Conservation (phyloP, 2,113 vertebrate genomes). For the Hiodon tergisus region DNA sequence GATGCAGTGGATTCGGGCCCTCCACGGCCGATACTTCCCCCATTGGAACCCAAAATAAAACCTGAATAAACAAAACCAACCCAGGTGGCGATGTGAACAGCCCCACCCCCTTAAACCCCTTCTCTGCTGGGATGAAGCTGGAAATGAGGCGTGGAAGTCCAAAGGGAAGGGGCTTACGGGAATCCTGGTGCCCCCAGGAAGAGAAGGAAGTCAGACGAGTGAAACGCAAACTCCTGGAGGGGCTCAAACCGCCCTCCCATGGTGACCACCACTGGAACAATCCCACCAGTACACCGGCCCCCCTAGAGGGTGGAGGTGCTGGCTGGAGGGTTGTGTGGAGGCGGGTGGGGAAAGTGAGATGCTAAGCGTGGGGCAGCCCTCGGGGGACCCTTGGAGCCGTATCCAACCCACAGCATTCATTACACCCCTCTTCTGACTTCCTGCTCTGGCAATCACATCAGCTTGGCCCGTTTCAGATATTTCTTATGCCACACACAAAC, state of each 20-base stretch:
- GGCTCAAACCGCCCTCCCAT: no score
- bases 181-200: not conserved
- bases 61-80: not conserved
- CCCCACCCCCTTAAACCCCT: not conserved
- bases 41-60: not conserved
- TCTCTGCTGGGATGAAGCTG: not conserved
- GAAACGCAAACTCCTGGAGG: no score
- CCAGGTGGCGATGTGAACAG: not conserved
- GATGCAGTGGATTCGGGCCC: conserved; percentile 12
- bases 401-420: not conserved
- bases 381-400: not conserved
- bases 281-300: no score
- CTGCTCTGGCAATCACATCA: conserved; percentile 16
- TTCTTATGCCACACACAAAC: not conserved
- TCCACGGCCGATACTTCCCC: conserved; percentile 8
- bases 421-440: conserved; percentile 7
- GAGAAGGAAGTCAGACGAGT: not conserved
- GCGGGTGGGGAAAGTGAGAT: no score
- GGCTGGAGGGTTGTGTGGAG: no score
- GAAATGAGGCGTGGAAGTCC: not conserved
- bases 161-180: not conserved
- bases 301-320: no score
- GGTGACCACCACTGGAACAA: no score
- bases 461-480: not conserved
- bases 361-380: not conserved